Conservation (phyloP, 2,797 vertebrate genomes). For the Nothura maculosa region DNA sequence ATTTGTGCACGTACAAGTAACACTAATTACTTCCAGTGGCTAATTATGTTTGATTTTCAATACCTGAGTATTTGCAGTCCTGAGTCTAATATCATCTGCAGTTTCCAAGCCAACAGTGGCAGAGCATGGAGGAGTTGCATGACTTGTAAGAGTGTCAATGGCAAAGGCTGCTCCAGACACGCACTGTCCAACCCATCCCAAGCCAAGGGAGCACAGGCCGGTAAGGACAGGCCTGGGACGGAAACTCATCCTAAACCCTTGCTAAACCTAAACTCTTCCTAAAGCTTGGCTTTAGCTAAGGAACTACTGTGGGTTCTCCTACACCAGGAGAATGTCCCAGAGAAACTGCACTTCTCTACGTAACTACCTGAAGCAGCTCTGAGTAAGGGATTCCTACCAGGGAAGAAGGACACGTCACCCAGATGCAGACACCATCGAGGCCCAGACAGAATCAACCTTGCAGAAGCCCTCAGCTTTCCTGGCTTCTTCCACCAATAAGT, state of each 20-base stretch:
- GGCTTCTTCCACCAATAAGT: neutral
- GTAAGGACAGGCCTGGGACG: neutral
- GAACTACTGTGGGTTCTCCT: neutral
- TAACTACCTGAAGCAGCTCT: neutral
- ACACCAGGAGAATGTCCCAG: neutral
- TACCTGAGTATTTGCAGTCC: neutral
- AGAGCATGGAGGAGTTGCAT: neutral
- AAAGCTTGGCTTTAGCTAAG: neutral
- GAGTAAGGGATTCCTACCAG: neutral
- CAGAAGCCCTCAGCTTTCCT: constrained; percentile 22
- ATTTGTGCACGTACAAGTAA: neutral
- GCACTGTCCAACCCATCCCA: neutral
- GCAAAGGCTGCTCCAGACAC: neutral
- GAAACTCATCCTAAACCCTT: neutral
- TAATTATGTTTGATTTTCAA: neutral
- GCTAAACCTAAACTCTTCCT: no score
- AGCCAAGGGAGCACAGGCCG: neutral
- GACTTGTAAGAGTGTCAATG: neutral
- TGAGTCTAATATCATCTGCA: neutral
- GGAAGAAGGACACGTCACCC: neutral
- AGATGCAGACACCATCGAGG: neutral
- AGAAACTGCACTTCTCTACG: neutral
- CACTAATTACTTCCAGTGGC: neutral
- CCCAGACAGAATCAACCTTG: neutral
- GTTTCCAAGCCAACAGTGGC: neutral